These are phyloP conservation scores for Trissolcus basalis DNA, from an alignment of 1,140 invertebrate genomes.

Conservation along the genomic window DNA sequence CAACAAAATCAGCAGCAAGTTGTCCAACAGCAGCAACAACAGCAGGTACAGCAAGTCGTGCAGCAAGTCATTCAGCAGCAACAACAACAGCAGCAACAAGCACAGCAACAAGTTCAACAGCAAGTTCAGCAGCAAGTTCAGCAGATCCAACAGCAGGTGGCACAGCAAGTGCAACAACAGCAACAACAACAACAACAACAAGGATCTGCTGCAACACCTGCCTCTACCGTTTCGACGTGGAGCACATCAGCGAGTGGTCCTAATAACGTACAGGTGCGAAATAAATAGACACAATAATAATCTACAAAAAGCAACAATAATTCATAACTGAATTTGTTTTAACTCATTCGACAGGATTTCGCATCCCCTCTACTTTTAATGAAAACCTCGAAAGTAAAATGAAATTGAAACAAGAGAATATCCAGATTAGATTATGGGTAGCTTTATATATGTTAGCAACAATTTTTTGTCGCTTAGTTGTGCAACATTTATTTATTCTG, in stretches of 20 bases:
- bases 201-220: constrained; percentile 68
- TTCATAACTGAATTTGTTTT: no score
- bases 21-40: constrained; percentile 74
- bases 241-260: constrained; percentile 68
- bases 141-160: constrained; percentile 63
- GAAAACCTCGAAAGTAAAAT: no score
- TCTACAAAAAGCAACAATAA: neutral
- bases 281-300: neutral
- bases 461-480: no score
- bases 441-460: no score
- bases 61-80: constrained; percentile 73
- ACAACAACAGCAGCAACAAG: constrained; percentile 56
- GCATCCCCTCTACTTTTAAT: no score
- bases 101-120: constrained; percentile 75
- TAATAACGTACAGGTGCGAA: constrained; percentile 70
- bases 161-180: neutral
- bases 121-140: constrained; percentile 76
- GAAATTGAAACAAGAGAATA: no score
- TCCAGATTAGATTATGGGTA: no score
- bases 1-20: constrained; percentile 70
- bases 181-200: no score
- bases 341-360: no score
- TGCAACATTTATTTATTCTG: no score
- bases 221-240: constrained; percentile 71
- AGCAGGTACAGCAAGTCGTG: constrained; percentile 64